Evolutionary conservation across 2,888 invertebrate species (phyloP), one percentile per base, ranked within the genome.

Genomic region (Sesia bembeciformis): DNA sequence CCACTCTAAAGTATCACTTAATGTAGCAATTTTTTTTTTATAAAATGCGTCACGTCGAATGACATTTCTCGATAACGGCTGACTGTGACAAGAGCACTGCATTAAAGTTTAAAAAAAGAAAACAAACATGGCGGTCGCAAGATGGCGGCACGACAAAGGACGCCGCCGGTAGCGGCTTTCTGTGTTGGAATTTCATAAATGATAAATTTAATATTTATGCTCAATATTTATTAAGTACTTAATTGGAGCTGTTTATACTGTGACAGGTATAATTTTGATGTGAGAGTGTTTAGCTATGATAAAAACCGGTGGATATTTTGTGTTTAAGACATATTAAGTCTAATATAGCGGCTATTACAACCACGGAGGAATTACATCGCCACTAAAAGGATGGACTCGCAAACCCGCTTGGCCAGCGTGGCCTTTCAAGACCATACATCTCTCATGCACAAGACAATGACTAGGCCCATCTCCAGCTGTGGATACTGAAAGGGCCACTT

Each of bases 121-220:
- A 81, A 72, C 63, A 84, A 84, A 83, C 78, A 86, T 84, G 87
- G 85, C 82, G 74, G 76, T 69, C 65, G 73, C 70, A 74, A 84
- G 87, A 89, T 87, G 85, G 68, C 66, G 67, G 70, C 85, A 85
- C 84, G 54, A 23, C 23, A 23, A 23, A 23, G 23, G 23, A 23
- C 23, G 23, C 23, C 23, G 51, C 70, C 82, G 80, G 87, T 87
- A 88, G 88, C 88, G 72, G 77, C 74, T 67, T 66, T 69, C 75
- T 67, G 70, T 72, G 70, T 72, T 73, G 80, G 85, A 79, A 84
- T 84, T 50, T 84, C 82, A 84, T 84, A 86, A 87, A 88, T 87
- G 87, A 88, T 88, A 88, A 87, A 84, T 86, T 84, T 81, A 83
- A 84, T 85, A 83, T 86, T 86, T 85, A 87, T 79, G 78, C 76